Evolutionary conservation across 1,140 invertebrate species (phyloP).

Genomic region (Xylocopa sonorina): DNA sequence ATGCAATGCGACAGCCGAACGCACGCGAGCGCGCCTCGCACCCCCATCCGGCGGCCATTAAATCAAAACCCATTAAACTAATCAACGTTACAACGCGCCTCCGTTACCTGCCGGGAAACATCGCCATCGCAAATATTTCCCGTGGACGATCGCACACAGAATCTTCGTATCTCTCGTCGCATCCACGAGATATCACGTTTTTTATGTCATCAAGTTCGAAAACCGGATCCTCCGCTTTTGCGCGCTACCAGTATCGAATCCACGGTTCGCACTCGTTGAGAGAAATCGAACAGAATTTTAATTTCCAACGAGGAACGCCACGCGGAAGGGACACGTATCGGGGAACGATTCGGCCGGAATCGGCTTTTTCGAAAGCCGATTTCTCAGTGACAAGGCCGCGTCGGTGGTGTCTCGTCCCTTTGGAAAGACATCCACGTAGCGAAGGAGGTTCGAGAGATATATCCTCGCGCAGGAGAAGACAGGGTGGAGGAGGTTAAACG

Average conservation of each 20-base stretch:
- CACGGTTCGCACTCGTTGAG: too few relatives aligned
- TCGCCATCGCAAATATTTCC: background rate
- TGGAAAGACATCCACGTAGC: constrained; percentile 25
- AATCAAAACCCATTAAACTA: constrained; percentile 66
- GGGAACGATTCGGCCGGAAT: constrained; percentile 25
- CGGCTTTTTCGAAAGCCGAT: constrained; percentile 36
- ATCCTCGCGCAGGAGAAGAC: background rate
- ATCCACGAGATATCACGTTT: too few relatives aligned
- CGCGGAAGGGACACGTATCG: background rate
- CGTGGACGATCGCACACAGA: background rate
- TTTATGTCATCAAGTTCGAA: too few relatives aligned
- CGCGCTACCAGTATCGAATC: too few relatives aligned
- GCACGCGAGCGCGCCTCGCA: constrained; percentile 4
- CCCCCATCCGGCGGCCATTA: constrained; percentile 52
- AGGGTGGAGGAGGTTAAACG: constrained; percentile 23
- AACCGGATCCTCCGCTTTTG: too few relatives aligned
- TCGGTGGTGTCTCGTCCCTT: background rate
- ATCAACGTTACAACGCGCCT: constrained; percentile 47
- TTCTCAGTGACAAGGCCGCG: constrained; percentile 8
- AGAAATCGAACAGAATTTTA: constrained; percentile 19
- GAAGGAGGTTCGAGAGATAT: constrained; percentile 12
- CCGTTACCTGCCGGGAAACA: background rate
- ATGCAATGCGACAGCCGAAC: constrained; percentile 63
- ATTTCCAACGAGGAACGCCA: background rate
- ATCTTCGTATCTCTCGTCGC: too few relatives aligned